These are phyloP conservation scores for Sinocyclocheilus anophthalmus DNA, from an alignment of 2,113 vertebrate genomes.

Conservation along the genomic window DNA sequence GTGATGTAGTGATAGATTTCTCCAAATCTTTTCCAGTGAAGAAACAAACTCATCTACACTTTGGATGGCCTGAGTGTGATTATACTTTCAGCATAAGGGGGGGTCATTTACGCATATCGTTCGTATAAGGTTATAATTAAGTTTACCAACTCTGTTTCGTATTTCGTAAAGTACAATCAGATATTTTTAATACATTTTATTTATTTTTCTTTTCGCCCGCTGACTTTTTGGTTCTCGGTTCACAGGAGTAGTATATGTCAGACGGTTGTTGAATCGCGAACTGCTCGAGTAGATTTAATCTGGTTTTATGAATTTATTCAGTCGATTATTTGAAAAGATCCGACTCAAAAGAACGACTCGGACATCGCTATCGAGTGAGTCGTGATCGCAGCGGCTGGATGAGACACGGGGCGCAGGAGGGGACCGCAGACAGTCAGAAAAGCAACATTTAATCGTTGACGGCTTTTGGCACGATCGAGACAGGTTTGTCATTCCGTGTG, in stretches of 20 bases:
- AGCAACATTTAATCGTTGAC: background rate
- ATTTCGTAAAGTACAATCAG: background rate
- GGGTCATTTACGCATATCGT: background rate
- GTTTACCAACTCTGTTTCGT: background rate
- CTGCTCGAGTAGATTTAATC: background rate
- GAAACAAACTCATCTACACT: too few relatives aligned
- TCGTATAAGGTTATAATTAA: background rate
- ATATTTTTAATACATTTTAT: background rate
- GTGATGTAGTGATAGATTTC: too few relatives aligned
- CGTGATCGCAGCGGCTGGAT: slow-evolving; percentile 7
- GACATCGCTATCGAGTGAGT: background rate
- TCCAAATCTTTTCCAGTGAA: too few relatives aligned
- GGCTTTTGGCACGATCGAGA: background rate
- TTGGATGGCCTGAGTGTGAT: background rate
- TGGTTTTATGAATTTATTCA: background rate
- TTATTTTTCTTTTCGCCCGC: background rate
- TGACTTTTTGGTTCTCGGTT: background rate
- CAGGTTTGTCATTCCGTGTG: background rate
- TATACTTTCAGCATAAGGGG: background rate
- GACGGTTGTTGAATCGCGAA: background rate
- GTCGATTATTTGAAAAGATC: background rate
- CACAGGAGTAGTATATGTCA: too few relatives aligned
- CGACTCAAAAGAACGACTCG: background rate
- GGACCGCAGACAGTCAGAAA: background rate
- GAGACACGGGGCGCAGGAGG: background rate